A percentile compares a stretch with the other conserved stretches of the same genome.
phyloP scores from a whole-genome alignment of 2,113 vertebrate species.

The Syngnathoides biaculeatus region DNA sequence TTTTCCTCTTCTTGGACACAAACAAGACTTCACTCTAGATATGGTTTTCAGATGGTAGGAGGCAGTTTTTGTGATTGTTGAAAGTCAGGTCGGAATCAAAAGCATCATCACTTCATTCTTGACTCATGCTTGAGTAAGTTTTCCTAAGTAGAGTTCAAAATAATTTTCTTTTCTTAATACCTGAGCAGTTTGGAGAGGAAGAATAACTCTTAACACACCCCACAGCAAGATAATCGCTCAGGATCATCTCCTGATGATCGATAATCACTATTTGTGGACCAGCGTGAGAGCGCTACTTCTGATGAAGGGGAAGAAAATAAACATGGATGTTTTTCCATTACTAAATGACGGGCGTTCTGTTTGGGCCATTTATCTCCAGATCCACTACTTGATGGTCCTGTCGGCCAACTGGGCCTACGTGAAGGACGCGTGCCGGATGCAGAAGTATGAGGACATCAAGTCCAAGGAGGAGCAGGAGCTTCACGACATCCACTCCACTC shows the following conservation, averaged over 20 bases:
- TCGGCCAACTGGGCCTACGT: conserved; percentile 99
- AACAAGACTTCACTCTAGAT: no score
- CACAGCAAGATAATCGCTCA: not conserved
- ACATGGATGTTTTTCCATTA: not conserved
- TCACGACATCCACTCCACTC: conserved; percentile 98
- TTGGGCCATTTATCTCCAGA: conserved; percentile 65
- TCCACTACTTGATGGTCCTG: conserved; percentile 98
- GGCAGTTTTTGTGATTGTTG: no score
- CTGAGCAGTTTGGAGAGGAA: not conserved
- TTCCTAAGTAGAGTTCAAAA: no score
- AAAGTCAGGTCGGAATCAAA: no score
- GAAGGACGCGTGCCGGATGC: conserved; percentile 97
- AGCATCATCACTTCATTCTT: not conserved
- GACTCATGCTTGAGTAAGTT: no score
- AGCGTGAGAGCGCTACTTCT: not conserved
- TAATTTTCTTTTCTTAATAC: no score
- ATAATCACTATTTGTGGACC: not conserved
- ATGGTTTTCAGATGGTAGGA: no score
- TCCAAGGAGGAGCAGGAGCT: conserved; percentile 99
- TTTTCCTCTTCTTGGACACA: no score
- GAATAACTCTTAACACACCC: not conserved
- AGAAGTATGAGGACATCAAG: conserved; percentile 99
- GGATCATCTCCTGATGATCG: not conserved
- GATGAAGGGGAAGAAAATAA: not conserved
- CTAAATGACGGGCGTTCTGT: not conserved